phyloP scores from a whole-genome alignment of 2,888 invertebrate genomes.

The Volucella bombylans region DNA sequence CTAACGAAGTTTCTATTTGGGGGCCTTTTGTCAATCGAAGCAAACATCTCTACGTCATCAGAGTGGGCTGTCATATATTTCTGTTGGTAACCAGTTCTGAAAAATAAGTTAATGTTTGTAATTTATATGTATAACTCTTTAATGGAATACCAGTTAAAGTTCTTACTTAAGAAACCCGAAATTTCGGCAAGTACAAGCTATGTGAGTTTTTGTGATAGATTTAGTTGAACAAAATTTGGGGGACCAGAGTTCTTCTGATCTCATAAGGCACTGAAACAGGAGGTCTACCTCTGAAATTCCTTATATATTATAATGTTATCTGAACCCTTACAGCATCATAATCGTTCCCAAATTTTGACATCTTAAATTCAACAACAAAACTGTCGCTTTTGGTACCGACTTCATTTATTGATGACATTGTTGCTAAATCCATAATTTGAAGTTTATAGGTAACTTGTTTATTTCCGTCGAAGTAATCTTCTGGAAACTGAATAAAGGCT shows the following conservation, averaged over 20 bases:
- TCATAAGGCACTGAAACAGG: slow-evolving; percentile 54
- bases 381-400: slow-evolving; percentile 17
- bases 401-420: slow-evolving; percentile 44
- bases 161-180: slow-evolving; percentile 62
- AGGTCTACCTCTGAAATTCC: not conserved
- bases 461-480: slow-evolving; percentile 63
- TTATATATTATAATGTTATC: not conserved
- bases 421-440: slow-evolving; percentile 53
- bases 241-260: slow-evolving; percentile 54
- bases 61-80: slow-evolving; percentile 7
- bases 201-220: slow-evolving; percentile 23
- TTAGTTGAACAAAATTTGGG: slow-evolving; percentile 53
- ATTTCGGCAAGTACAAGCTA: slow-evolving; percentile 46
- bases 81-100: slow-evolving; percentile 36
- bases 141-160: not conserved
- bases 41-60: not conserved
- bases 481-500: slow-evolving; percentile 67
- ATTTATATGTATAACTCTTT: not conserved
- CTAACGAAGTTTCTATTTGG: slow-evolving; percentile 38
- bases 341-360: slow-evolving; percentile 27
- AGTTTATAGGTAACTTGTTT: slow-evolving; percentile 34
- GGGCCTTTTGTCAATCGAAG: slow-evolving; percentile 9
- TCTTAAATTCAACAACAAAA: slow-evolving; percentile 40
- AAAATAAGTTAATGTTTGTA: not conserved
- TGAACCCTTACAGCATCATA: slow-evolving; percentile 49